phyloP scores from a whole-genome alignment of 2,888 invertebrate species.

The Clivina fossor region DNA sequence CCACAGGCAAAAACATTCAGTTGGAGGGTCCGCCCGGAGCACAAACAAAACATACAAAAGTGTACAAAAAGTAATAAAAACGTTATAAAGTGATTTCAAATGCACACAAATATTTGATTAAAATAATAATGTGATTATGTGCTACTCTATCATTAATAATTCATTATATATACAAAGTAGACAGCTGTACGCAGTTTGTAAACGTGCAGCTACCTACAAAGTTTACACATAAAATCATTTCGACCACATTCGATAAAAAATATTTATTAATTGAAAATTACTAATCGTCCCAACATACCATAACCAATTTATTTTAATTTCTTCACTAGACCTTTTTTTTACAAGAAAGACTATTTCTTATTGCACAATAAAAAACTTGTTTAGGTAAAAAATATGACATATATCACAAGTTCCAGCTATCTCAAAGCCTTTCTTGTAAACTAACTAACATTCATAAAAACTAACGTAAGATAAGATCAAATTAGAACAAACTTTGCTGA shows the following conservation, averaged over 20 bases:
- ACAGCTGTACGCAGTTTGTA: slow-evolving; percentile 10
- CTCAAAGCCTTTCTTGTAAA: too few species aligned
- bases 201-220: slow-evolving; percentile 19
- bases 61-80: slow-evolving; percentile 55
- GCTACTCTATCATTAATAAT: slow-evolving; percentile 21
- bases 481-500: too few species aligned
- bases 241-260: slow-evolving; percentile 22
- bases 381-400: too few species aligned
- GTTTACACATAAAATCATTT: slow-evolving; percentile 25
- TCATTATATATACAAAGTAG: slow-evolving; percentile 23
- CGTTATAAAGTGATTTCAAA: slow-evolving; percentile 46
- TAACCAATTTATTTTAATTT: too few species aligned
- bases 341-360: too few species aligned
- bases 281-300: too few species aligned
- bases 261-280: slow-evolving; percentile 18
- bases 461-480: too few species aligned
- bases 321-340: too few species aligned
- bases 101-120: slow-evolving; percentile 31
- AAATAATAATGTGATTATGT: slow-evolving; percentile 29
- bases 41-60: slow-evolving; percentile 54
- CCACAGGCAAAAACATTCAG: slow-evolving; percentile 7
- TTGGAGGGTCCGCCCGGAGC: slow-evolving; percentile 16
- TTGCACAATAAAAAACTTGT: too few species aligned
- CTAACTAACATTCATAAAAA: too few species aligned
- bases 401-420: too few species aligned